These are phyloP conservation scores for Antedon mediterranea DNA, from an alignment of 53 echinoderm and acorn worm genomes.

Conservation along the genomic window DNA sequence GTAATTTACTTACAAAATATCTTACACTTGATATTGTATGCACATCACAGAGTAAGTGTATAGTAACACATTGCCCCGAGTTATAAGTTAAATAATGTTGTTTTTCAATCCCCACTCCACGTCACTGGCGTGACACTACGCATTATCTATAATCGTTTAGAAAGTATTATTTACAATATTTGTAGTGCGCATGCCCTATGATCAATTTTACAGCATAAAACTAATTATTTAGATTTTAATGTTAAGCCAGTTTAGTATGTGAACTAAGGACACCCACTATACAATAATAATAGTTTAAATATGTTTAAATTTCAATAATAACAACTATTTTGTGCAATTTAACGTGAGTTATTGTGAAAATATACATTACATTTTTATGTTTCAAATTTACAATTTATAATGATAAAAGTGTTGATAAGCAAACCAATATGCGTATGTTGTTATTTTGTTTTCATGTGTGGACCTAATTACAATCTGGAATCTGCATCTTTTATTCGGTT, in stretches of 20 bases:
- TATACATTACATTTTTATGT: not conserved
- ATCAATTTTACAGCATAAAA: no score
- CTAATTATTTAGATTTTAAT: no score
- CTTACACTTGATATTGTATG: not conserved
- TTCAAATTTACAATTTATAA: not conserved
- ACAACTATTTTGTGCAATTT: not conserved
- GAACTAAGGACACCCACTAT: no score
- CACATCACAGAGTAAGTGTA: not conserved
- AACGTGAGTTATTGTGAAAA: not conserved
- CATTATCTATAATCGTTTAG: not conserved
- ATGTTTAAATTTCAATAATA: no score
- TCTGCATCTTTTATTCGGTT: not conserved
- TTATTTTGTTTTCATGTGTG: not conserved
- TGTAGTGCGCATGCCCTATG: no score
- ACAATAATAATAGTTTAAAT: no score
- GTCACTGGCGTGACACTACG: not conserved
- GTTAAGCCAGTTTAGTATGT: no score
- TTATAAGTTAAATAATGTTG: not conserved
- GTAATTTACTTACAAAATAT: not conserved
- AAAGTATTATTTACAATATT: not conserved
- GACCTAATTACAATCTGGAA: not conserved
- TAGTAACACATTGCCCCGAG: not conserved
- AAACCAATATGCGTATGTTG: not conserved
- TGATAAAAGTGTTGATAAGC: not conserved
- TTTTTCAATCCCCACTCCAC: not conserved